A percentile compares a stretch with the other conserved stretches of the same genome.
phyloP scores from a whole-genome alignment of 2,797 vertebrate species.

The Pampus argenteus region DNA sequence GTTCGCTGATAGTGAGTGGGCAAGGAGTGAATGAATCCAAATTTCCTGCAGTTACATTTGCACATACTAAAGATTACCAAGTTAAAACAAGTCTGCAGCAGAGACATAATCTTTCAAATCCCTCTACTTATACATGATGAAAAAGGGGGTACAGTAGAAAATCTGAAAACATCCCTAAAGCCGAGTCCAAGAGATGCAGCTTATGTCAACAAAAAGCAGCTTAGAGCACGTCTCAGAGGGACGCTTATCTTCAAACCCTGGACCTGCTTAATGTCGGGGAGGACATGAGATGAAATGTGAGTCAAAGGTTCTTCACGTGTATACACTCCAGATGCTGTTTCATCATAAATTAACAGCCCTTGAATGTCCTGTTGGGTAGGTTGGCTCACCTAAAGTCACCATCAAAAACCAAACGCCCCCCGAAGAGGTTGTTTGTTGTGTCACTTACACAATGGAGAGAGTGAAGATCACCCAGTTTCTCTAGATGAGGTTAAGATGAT shows the following conservation, averaged over 20 bases:
- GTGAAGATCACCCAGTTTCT: conserved; percentile 46
- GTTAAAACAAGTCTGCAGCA: conserved; percentile 66
- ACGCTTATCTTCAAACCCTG: conserved; percentile 53
- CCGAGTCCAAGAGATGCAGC: conserved; percentile 53
- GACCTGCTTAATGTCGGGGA: conserved; percentile 42
- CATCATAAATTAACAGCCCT: conserved; percentile 44
- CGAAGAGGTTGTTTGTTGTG: conserved; percentile 26
- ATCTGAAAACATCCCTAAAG: conserved; percentile 51
- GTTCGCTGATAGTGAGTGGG: conserved; percentile 61
- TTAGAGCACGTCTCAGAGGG: conserved; percentile 53
- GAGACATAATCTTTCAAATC: conserved; percentile 68
- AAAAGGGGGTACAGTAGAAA: conserved; percentile 54
- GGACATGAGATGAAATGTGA: conserved; percentile 47
- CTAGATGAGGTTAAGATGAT: conserved; percentile 44
- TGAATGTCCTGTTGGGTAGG: conserved; percentile 40
- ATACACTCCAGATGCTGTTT: conserved; percentile 53
- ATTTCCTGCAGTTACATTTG: conserved; percentile 63
- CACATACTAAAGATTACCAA: conserved; percentile 59
- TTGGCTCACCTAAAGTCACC: conserved; percentile 63
- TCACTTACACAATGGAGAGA: conserved; percentile 48
- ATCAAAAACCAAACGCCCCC: conserved; percentile 46
- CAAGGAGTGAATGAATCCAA: conserved; percentile 55
- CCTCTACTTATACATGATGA: conserved; percentile 53
- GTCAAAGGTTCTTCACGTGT: conserved; percentile 55
- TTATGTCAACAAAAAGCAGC: conserved; percentile 70